Conservation (phyloP, 2,888 invertebrate genomes). For the Nemapogon koenigi region DNA sequence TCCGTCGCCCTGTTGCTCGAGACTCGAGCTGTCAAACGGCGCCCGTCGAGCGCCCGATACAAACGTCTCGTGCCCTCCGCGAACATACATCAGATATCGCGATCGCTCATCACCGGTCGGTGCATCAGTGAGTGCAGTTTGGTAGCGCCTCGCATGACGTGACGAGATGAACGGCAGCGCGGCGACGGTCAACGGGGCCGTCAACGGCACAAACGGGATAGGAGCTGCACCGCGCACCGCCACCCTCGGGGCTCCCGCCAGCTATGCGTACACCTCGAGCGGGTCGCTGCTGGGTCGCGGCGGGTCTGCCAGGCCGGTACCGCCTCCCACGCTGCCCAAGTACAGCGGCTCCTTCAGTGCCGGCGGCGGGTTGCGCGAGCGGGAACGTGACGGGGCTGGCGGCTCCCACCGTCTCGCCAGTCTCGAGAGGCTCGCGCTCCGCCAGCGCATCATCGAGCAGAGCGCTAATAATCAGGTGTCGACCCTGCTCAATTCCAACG, state of each 20-base stretch:
- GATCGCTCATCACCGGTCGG: slow-evolving; percentile 28
- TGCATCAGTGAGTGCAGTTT: slow-evolving; percentile 36
- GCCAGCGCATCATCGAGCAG: slow-evolving; percentile 82
- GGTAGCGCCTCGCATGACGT: slow-evolving; percentile 42
- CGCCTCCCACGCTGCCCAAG: slow-evolving; percentile 80
- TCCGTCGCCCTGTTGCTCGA: slow-evolving; percentile 21
- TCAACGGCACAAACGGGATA: slow-evolving; percentile 48
- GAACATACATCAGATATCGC: slow-evolving; percentile 36
- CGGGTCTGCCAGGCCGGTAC: slow-evolving; percentile 72
- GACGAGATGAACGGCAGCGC: slow-evolving; percentile 62
- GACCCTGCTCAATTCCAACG: slow-evolving; percentile 30
- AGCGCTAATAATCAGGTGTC: slow-evolving; percentile 58
- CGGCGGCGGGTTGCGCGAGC: slow-evolving; percentile 70
- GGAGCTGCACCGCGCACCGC: slow-evolving; percentile 55
- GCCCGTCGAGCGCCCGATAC: slow-evolving; percentile 58
- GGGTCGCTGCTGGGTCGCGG: slow-evolving; percentile 67
- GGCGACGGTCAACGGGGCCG: slow-evolving; percentile 59
- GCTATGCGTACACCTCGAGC: slow-evolving; percentile 69
- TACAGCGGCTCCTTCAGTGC: slow-evolving; percentile 81
- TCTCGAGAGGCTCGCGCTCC: slow-evolving; percentile 80
- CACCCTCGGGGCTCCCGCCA: slow-evolving; percentile 62
- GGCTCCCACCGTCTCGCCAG: slow-evolving; percentile 82
- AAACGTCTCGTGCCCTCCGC: slow-evolving; percentile 38
- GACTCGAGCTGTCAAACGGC: slow-evolving; percentile 57
- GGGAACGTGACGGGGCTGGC: slow-evolving; percentile 72